A percentile compares a stretch with the other conserved stretches of the same genome.
Evolutionary conservation across 1,140 invertebrate genomes (phyloP).

Genomic region (Diachasma alloeum): DNA sequence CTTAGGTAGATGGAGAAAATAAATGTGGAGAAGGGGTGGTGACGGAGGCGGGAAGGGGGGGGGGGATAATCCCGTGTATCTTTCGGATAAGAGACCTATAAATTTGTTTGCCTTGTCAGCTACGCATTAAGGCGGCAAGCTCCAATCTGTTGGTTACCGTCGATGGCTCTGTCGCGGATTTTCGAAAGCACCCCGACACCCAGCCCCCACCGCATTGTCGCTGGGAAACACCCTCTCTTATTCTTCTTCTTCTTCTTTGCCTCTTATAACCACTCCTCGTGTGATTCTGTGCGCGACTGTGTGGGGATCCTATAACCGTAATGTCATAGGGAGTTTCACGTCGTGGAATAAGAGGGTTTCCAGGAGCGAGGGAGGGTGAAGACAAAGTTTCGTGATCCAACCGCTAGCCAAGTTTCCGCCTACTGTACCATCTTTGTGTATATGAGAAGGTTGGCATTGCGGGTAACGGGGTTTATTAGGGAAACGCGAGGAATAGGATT

Average conservation of each 20-base stretch:
- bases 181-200: not conserved
- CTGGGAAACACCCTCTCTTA: not conserved
- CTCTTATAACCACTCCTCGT: constrained; percentile 1
- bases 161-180: not conserved
- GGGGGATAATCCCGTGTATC: constrained; percentile 64
- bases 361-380: not conserved
- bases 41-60: constrained; percentile 1
- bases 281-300: not conserved
- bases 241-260: not conserved
- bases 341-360: not conserved
- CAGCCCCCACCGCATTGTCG: not conserved
- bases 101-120: constrained; percentile 64
- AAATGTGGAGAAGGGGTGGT: not conserved
- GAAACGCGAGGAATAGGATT: not conserved
- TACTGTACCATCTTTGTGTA: not conserved
- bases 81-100: constrained; percentile 64
- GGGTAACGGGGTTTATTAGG: constrained; percentile 2
- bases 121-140: constrained; percentile 58
- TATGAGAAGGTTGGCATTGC: not conserved
- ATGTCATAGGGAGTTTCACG: constrained; percentile 2
- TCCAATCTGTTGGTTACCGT: constrained; percentile 47
- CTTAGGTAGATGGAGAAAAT: constrained; percentile 1
- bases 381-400: constrained; percentile 4
- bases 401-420: constrained; percentile 11
- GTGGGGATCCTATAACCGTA: not conserved